Base-by-base conservation (phyloP, 1,140 invertebrate genomes). In the Monochamus saltuarius region DNA sequence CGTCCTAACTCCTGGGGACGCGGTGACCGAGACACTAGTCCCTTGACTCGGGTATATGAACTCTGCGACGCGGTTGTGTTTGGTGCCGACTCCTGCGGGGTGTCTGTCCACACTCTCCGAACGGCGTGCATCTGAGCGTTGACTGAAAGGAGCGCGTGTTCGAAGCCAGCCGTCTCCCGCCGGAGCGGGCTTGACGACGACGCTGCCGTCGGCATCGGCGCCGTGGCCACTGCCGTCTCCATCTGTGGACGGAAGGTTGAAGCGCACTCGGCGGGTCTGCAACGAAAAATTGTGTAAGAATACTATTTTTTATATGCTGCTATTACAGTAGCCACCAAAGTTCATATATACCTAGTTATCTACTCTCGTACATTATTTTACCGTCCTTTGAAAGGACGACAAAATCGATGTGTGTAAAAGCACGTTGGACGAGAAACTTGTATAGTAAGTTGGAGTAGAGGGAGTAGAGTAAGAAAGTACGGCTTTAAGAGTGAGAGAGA, bases 191-290 rank as follows among this genome's bases (percentile, higher is more conserved):
- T 47, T 57, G 40, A 51, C 62, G 59, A 63, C 58, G 62, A 22
- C 61, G 34, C 38, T 58, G 51, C 8, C 61, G 49, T 29, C 49
- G 59, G 38, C 64, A 61, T 54, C 64, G 54, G 22, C 59, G 51
- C 14, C 14, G 37, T 10, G 14, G 36, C 36, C 7, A 19, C 13
- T 35, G 13, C 47, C 47, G 55, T 38, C 53, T 57, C 59, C 65
- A 64, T 73, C 70, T 65, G 65, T 40, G 38, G 70, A 51, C 39
- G 73, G 73, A 9, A 75, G 66, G 16, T 61, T 62, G 54, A 75
- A 75, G 11, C 70, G 63, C 9, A 73, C 70, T 49, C 62, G 65
- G 13, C 73, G 70, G 9, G 61, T 8, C 70, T 71, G 59, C 7
- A 68, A 57, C n/a, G 29, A 13, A 51, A 56, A 52, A 10, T 53